Conservation (phyloP, 2,113 vertebrate genomes). For the Poecile atricapillus region DNA sequence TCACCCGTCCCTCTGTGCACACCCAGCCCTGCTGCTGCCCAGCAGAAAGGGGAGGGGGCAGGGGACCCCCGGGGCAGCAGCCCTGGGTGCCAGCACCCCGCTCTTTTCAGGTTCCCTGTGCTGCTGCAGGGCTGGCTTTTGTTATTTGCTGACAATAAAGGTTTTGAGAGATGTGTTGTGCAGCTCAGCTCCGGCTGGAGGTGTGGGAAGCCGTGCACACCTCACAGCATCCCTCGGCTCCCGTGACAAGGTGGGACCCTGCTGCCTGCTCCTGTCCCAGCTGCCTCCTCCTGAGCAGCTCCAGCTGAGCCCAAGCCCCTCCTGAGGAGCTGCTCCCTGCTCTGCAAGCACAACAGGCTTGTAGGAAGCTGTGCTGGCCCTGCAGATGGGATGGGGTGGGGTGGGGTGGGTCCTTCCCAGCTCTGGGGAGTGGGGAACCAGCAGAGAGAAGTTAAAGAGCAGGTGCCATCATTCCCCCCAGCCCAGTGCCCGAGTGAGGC, state of each 20-base stretch:
- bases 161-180: slow-evolving; percentile 27
- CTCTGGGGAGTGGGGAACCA: background rate
- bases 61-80: accelerated
- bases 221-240: accelerated
- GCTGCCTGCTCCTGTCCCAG: background rate
- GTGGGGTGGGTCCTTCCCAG: background rate
- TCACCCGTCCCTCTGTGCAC: background rate
- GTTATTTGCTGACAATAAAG: slow-evolving; percentile 61
- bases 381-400: background rate
- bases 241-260: background rate
- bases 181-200: background rate
- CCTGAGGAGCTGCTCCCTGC: background rate
- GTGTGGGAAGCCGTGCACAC: accelerated
- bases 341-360: background rate
- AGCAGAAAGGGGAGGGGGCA: background rate
- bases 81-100: background rate
- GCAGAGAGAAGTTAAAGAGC: accelerated
- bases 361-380: background rate
- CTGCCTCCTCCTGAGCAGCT: background rate
- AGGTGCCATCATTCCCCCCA: background rate
- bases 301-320: background rate
- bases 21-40: background rate
- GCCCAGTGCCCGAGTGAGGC: accelerated
- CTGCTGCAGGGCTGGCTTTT: background rate
- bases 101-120: background rate